Conservation (phyloP, 2,888 invertebrate species). For the Drosophila multiciliata region DNA sequence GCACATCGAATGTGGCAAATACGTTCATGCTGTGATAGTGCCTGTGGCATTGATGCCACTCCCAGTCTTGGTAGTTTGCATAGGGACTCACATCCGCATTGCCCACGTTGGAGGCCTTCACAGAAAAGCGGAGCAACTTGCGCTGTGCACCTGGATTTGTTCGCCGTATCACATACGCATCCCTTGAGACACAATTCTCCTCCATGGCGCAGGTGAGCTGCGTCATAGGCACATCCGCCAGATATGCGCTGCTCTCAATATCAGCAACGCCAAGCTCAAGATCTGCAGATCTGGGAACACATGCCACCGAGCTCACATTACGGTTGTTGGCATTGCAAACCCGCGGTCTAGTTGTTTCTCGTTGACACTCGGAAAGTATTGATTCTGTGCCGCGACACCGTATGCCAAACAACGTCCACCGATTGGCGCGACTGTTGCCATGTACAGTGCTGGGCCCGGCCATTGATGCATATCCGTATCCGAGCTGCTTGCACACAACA, state of each 20-base stretch:
- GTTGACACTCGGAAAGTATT: conserved; percentile 66
- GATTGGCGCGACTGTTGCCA: conserved; percentile 60
- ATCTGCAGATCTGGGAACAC: conserved; percentile 70
- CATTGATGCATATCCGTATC: conserved; percentile 73
- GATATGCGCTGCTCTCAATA: conserved; percentile 63
- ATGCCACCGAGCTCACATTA: conserved; percentile 76
- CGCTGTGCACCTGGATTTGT: conserved; percentile 69
- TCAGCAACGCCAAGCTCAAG: conserved; percentile 71
- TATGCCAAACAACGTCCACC: conserved; percentile 78
- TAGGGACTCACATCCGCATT: conserved; percentile 80
- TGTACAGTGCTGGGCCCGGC: conserved; percentile 67
- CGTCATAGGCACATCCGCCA: conserved; percentile 74
- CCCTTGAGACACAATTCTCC: conserved; percentile 76
- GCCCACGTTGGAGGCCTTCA: conserved; percentile 80
- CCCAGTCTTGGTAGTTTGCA: conserved; percentile 80
- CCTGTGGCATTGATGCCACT: conserved; percentile 80
- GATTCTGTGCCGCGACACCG: conserved; percentile 76
- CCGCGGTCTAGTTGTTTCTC: conserved; percentile 68
- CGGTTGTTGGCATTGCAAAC: conserved; percentile 61
- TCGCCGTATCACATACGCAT: conserved; percentile 74
- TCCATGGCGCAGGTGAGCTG: conserved; percentile 80
- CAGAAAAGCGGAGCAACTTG: conserved; percentile 76
- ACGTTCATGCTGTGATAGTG: conserved; percentile 82
- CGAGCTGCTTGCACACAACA: conserved; percentile 78
- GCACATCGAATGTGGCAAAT: conserved; percentile 80